Percentiles rank a stretch among this genome's conserved stretches.
These are phyloP conservation scores for Crepidodera aurea DNA, from an alignment of 2,888 invertebrate genomes.

Conservation along the genomic window DNA sequence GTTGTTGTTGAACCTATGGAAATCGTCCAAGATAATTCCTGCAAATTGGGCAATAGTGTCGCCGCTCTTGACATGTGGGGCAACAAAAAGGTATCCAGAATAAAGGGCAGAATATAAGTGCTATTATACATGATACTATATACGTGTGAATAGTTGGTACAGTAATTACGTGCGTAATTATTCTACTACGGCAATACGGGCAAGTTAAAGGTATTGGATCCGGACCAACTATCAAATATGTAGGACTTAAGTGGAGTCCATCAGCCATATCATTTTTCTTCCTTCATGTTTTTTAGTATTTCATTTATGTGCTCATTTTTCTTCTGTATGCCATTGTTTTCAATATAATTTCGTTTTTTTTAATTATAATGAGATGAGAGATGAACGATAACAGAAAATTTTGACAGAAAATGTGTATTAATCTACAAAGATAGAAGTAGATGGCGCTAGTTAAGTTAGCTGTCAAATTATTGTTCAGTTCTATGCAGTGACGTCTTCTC, in stretches of 20 bases:
- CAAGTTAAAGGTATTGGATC: neutral
- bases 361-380: no score
- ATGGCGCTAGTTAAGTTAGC: no score
- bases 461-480: no score
- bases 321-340: no score
- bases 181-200: neutral
- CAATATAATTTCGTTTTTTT: no score
- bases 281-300: neutral
- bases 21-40: neutral
- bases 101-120: neutral
- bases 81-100: neutral
- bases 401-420: no score
- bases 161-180: neutral
- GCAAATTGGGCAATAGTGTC: conserved; percentile 2
- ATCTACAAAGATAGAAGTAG: no score
- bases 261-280: neutral
- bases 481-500: no score
- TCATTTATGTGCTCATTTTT: no score
- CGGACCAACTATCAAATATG: neutral
- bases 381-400: no score
- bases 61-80: neutral
- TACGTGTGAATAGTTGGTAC: neutral
- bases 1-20: no score
- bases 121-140: neutral
- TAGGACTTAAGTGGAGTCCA: neutral